Evolutionary conservation across 2,113 vertebrate species (phyloP), one percentile per base, ranked within the genome.

Genomic region (Noctilio leporinus): DNA sequence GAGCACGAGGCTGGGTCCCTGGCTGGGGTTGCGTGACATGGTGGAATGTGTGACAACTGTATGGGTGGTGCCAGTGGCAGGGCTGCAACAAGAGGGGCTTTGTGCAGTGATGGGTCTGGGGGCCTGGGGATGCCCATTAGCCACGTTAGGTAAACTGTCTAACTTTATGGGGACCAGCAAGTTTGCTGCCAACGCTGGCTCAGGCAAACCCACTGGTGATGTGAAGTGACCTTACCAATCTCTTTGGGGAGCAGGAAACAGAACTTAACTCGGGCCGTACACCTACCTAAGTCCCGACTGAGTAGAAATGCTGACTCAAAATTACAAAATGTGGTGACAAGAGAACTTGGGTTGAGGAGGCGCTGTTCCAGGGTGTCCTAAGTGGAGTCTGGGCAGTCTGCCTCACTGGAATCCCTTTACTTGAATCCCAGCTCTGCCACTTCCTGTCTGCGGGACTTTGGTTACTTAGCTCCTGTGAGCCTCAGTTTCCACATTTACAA

Each of bases 11-110:
- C 35, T 28, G 43, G 59, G 73, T 10, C 28, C 88, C 70, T 45
- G 62, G 30, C 76, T 45, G 64, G 62, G 62, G 26, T 51, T 20
- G 19, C 64, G 38, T 65, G 55, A 16, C 24, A 4, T 10, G 33
- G 20, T 0, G 0, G 2, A 28, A 43, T 16, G 20, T 69, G 55
- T 17, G 70, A 26, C 19, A 3, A 10, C 7, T 1, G 3, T 30
- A n/a, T 8, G 26, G 81, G 26, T 14, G 43, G 53, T 4, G 45
- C 73, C 30, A 0, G 20, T 8, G 77, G 40, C 16, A 81, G n/a
- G 65, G 45, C 70, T 1, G 1, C 2, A 64, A 3, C 11, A 1
- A 19, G 33, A 24, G 35, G 15, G 5, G 10, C 8, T 64, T 49
- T 55, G 30, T 12, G 55, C 53, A 14, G 10, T 24, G 35, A 3